These are phyloP conservation scores for Muschampia plurimacula DNA, from an alignment of 2,888 invertebrate genomes.

Conservation along the genomic window DNA sequence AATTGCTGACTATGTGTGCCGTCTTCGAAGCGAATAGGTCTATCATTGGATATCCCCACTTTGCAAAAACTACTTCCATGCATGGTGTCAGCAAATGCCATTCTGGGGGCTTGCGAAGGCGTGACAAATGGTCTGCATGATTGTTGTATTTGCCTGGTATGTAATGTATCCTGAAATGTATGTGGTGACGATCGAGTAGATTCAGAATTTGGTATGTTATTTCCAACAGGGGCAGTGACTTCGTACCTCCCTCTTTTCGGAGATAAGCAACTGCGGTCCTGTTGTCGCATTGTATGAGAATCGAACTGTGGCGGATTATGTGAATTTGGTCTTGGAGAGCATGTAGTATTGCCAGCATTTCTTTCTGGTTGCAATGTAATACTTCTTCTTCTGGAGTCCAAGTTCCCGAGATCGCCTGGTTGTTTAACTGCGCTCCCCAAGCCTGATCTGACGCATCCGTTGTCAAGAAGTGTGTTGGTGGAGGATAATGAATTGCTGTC, in stretches of 20 bases:
- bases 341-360: constrained; percentile 31
- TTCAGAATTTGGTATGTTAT: constrained; percentile 33
- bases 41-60: constrained; percentile 31
- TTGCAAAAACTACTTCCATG: constrained; percentile 31
- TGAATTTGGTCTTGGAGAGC: constrained; percentile 25
- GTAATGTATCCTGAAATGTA: constrained; percentile 32
- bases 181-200: constrained; percentile 20
- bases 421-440: constrained; percentile 38
- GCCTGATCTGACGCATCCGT: constrained; percentile 41
- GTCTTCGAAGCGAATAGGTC: constrained; percentile 47
- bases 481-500: constrained; percentile 30
- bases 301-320: constrained; percentile 13
- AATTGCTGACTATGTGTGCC: constrained; percentile 36
- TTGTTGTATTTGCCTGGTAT: constrained; percentile 39
- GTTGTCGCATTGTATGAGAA: constrained; percentile 41
- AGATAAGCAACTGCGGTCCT: constrained; percentile 37
- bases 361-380: constrained; percentile 33
- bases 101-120: constrained; percentile 24
- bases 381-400: constrained; percentile 1
- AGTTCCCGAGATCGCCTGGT: not conserved
- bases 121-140: constrained; percentile 37
- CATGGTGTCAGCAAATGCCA: constrained; percentile 30
- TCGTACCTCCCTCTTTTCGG: constrained; percentile 40
- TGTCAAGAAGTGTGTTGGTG: constrained; percentile 31
- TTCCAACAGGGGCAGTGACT: constrained; percentile 31